Base-by-base conservation (phyloP, 2,113 vertebrate genomes). In the Balaeniceps rex region DNA sequence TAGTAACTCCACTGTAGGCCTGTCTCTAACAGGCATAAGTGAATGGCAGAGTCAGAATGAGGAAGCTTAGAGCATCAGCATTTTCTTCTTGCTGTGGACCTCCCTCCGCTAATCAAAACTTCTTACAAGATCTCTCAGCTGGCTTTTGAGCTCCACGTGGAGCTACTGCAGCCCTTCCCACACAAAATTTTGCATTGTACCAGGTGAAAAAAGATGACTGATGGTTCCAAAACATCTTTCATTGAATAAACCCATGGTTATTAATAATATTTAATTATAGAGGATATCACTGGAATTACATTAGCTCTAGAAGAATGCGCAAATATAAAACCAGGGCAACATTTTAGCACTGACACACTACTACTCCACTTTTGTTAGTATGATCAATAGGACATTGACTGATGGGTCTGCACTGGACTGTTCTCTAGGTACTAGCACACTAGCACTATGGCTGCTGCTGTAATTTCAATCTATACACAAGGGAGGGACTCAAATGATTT, bases 371-470 rank as follows among this genome's bases (percentile, higher is more conserved):
- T 96, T 21, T 74, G 64, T 47, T 88, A 60, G 85, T 61, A 12
- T 47, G 84, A 93, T 95, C 88, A 82, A 78, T 34, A 82, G 80
- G 70, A 85, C 66, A 70, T 61, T 91, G 95, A 97, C 63, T 74
- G 87, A 96, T 87, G 40, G 34, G 38, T 55, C 55, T 85, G 75
- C 77, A 78, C 64, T 44, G 68, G 87, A 24, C 36, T 72, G 44
- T 29, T 87, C 61, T 87, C 36, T 81, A 88, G 61, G 63, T 81
- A 68, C 38, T 77, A 40, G 55, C 75, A 87, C 44, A 55, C 44
- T 93, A 61, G 51, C 57, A n/a, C 66, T 85, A 16, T 19, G 57
- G 66, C 66, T 88, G 84, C 75, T 88, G 78, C 84, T 65, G n/a
- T 77, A 85, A 90, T 95, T 87, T 66, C 19, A 0, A 34, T 74